A percentile compares a stretch with the other conserved stretches of the same genome.
These are phyloP conservation scores for Nesidiocoris tenuis DNA, from an alignment of 2,888 invertebrate species.

Conservation along the genomic window DNA sequence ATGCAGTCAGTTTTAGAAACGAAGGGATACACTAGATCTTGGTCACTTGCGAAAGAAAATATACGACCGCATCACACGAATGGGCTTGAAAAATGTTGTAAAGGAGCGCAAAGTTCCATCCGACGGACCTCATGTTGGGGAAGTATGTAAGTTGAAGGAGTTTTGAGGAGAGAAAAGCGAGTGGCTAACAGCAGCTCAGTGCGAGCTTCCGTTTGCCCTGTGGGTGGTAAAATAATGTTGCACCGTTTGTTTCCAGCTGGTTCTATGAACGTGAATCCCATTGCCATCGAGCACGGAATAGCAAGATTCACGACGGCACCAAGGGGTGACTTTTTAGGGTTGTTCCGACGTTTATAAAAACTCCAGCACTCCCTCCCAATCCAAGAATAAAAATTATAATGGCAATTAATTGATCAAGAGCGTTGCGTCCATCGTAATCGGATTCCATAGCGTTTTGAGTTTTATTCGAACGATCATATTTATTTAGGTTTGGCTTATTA, in stretches of 20 bases:
- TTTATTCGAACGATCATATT: too few relatives aligned
- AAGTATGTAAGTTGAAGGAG: slow-evolving; percentile 32
- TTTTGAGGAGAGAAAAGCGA: not conserved
- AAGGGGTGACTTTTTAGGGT: too few relatives aligned
- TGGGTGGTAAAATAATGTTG: not conserved
- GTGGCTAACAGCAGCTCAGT: not conserved
- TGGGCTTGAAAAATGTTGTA: slow-evolving; percentile 29
- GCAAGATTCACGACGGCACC: not conserved
- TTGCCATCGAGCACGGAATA: not conserved
- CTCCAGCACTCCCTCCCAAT: too few relatives aligned
- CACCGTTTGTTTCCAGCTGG: not conserved
- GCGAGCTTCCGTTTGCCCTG: not conserved
- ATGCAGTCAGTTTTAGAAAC: not conserved
- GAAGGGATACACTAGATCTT: not conserved
- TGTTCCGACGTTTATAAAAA: too few relatives aligned
- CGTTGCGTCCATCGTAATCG: too few relatives aligned
- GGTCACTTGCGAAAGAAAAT: slow-evolving; percentile 9
- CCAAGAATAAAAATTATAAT: too few relatives aligned
- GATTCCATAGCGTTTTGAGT: too few relatives aligned
- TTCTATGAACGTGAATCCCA: not conserved
- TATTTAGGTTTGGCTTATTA: too few relatives aligned
- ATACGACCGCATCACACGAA: slow-evolving; percentile 35
- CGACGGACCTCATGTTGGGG: slow-evolving; percentile 23
- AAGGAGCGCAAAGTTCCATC: slow-evolving; percentile 4
- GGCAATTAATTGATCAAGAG: too few relatives aligned